Evolutionary conservation across 1,140 invertebrate species (phyloP).

Genomic region (Epicauta chinensis): DNA sequence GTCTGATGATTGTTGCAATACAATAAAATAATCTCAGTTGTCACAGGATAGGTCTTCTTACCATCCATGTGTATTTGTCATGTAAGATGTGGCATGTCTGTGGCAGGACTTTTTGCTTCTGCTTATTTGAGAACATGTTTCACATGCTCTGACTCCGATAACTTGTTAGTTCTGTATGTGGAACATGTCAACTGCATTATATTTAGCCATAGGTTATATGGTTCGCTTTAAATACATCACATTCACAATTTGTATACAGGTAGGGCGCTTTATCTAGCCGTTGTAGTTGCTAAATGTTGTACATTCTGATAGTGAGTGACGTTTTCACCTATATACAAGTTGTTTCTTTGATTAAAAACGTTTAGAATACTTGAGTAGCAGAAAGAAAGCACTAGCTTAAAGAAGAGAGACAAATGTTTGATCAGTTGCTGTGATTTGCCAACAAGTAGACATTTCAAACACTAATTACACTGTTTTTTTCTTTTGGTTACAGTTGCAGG

Average conservation of each 20-base stretch:
- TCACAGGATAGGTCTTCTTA: constrained; percentile 4
- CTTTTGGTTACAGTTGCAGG: no score
- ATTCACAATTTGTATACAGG: neutral
- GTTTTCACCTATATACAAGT: no score
- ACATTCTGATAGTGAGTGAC: no score
- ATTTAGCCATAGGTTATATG: constrained; percentile 19
- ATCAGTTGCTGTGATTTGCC: no score
- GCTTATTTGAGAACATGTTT: constrained; percentile 21
- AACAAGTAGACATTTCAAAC: no score
- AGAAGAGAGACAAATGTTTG: no score
- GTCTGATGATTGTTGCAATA: constrained; percentile 5
- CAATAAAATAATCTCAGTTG: constrained; percentile 28
- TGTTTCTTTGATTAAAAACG: no score
- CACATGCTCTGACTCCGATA: constrained; percentile 20
- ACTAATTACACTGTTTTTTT: no score
- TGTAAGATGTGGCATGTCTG: constrained; percentile 19
- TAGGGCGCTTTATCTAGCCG: no score
- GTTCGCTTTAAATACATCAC: constrained; percentile 10
- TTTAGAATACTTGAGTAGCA: no score
- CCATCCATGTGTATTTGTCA: constrained; percentile 26
- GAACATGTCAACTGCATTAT: constrained; percentile 23
- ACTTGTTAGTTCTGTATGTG: constrained; percentile 19
- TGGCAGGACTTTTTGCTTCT: constrained; percentile 12
- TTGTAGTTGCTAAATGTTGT: no score
- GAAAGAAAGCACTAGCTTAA: no score